Percentiles rank a stretch among this genome's conserved stretches.
Evolutionary conservation across 2,888 invertebrate genomes (phyloP).

Genomic region (Caenorhabditis imperialis): DNA sequence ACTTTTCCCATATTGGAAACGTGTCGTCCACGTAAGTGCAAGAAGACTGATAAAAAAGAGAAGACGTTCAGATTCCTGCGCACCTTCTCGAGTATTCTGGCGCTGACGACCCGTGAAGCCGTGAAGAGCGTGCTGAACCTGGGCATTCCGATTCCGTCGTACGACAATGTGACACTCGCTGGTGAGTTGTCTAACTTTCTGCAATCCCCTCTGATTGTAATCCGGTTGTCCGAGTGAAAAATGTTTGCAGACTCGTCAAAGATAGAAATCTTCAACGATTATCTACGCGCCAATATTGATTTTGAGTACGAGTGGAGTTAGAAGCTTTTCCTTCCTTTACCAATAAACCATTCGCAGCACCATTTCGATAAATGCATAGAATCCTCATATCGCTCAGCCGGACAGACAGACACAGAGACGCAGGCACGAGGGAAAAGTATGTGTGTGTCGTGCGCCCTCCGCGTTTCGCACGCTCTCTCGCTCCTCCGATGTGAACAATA

Average conservation of each 20-base stretch:
- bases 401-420: too few species aligned
- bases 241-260: conserved; percentile 50
- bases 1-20: conserved; percentile 69
- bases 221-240: too few species aligned
- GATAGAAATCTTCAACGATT: conserved; percentile 55
- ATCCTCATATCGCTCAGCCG: neutral
- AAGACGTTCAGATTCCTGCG: conserved; percentile 60
- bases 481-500: too few species aligned
- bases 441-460: too few species aligned
- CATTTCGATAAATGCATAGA: too few species aligned
- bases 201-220: neutral
- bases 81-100: conserved; percentile 59
- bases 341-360: too few species aligned
- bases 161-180: conserved; percentile 71
- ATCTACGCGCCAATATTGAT: conserved; percentile 55
- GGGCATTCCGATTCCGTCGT: conserved; percentile 70
- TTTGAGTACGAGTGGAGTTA: conserved; percentile 51
- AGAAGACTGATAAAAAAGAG: neutral
- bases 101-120: conserved; percentile 60
- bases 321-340: too few species aligned
- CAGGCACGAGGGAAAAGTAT: too few species aligned
- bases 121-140: conserved; percentile 60
- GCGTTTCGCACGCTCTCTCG: too few species aligned
- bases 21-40: conserved; percentile 57
- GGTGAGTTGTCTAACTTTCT: conserved; percentile 21